Conservation (phyloP, 30 jellyfish, hydroid and myxozoan species). For the Turritopsis dohrnii region DNA sequence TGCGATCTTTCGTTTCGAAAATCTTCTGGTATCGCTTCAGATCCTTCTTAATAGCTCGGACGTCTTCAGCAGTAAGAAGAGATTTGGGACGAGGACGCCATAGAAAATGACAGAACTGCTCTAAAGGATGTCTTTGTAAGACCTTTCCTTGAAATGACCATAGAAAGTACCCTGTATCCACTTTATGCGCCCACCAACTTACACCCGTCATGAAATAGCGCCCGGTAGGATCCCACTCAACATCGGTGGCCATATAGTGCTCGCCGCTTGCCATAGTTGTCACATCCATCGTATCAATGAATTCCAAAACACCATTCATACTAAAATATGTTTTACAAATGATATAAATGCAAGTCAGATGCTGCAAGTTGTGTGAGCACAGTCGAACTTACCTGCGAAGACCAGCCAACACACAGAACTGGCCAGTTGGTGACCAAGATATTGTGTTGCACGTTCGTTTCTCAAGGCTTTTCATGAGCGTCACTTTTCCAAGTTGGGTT, state of each 20-base stretch:
- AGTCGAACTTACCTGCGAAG: constrained; percentile 50
- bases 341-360: background rate
- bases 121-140: constrained; percentile 71
- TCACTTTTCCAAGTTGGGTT: constrained; percentile 73
- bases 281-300: constrained; percentile 90
- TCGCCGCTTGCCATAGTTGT: constrained; percentile 79
- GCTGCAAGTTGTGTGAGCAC: background rate
- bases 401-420: constrained; percentile 93
- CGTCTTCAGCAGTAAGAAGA: constrained; percentile 62
- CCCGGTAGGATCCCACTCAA: constrained; percentile 99
- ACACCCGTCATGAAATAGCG: constrained; percentile 90
- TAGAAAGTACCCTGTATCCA: constrained; percentile 76
- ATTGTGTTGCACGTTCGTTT: constrained; percentile 72
- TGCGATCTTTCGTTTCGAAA: constrained; percentile 88
- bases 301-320: constrained; percentile 80
- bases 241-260: constrained; percentile 97
- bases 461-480: constrained; percentile 65
- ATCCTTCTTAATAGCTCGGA: constrained; percentile 59
- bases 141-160: constrained; percentile 97
- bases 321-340: constrained; percentile 19
- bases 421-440: constrained; percentile 98
- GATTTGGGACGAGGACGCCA: constrained; percentile 99
- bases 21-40: constrained; percentile 86
- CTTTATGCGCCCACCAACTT: constrained; percentile 99
- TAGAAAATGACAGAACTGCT: constrained; percentile 79